phyloP scores from a whole-genome alignment of 2,888 invertebrate genomes.

The Tinea semifulvella region DNA sequence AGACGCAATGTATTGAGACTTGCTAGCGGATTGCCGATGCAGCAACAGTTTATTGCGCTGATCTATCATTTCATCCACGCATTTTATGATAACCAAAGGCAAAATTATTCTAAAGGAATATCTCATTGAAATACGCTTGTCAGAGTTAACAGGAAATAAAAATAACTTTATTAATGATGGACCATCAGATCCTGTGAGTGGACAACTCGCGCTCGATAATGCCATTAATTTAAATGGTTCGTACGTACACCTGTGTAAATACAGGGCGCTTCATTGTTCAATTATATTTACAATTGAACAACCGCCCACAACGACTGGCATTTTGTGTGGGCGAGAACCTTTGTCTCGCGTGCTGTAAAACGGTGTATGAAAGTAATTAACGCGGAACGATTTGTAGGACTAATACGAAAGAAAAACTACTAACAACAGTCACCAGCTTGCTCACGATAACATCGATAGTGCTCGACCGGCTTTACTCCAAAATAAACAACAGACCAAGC shows the following conservation, averaged over 20 bases:
- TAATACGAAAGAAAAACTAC: conserved; percentile 33
- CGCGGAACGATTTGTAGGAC: conserved; percentile 38
- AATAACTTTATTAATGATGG: too few relatives aligned
- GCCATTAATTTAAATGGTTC: conserved; percentile 35
- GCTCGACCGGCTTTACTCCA: conserved; percentile 19
- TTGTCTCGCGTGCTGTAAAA: conserved; percentile 39
- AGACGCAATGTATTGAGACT: too few relatives aligned
- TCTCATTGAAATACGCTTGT: too few relatives aligned
- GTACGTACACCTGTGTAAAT: conserved; percentile 34
- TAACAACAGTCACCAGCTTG: conserved; percentile 26
- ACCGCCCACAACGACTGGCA: conserved; percentile 28
- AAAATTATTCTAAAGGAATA: too few relatives aligned
- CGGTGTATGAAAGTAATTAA: conserved; percentile 37
- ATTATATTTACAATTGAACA: conserved; percentile 40
- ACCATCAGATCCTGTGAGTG: too few relatives aligned
- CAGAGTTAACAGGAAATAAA: too few relatives aligned
- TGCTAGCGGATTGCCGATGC: too few relatives aligned
- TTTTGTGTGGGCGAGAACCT: conserved; percentile 34
- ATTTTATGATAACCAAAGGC: too few relatives aligned
- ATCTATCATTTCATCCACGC: too few relatives aligned
- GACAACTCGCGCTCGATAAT: conserved; percentile 30
- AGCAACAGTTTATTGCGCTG: too few relatives aligned
- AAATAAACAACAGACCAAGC: conserved; percentile 23
- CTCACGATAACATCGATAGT: conserved; percentile 34
- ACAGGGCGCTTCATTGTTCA: conserved; percentile 33